Conservation (phyloP, 2,888 invertebrate species). For the Megamerina dolium region DNA sequence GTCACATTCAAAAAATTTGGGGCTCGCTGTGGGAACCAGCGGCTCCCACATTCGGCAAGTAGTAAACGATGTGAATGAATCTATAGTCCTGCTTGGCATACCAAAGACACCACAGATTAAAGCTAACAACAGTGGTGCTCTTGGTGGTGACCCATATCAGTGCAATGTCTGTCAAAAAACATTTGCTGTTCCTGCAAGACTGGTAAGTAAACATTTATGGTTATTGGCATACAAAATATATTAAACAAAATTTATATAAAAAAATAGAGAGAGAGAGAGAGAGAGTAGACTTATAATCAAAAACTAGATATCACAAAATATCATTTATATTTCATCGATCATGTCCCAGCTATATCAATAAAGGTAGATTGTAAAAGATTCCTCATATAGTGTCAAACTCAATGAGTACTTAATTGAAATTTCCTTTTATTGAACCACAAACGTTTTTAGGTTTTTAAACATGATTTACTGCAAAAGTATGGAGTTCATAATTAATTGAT, state of each 20-base stretch:
- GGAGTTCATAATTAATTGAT: no score
- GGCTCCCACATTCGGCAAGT: constrained; percentile 26
- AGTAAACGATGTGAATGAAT: constrained; percentile 33
- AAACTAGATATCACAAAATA: no score
- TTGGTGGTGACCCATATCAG: constrained; percentile 67
- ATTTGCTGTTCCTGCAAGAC: constrained; percentile 81
- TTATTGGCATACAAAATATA: neutral
- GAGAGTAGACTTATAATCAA: no score
- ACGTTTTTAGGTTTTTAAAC: no score
- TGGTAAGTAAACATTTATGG: constrained; percentile 52
- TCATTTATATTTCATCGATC: no score
- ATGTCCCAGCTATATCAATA: no score
- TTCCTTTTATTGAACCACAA: no score
- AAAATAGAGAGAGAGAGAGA: no score
- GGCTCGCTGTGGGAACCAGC: constrained; percentile 18
- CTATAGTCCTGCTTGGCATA: constrained; percentile 32
- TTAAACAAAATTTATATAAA: neutral
- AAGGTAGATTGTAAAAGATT: no score
- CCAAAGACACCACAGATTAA: constrained; percentile 45
- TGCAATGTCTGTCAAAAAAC: constrained; percentile 88
- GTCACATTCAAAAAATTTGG: constrained; percentile 55
- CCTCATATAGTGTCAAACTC: no score
- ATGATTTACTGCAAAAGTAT: no score
- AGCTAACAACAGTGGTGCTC: constrained; percentile 32
- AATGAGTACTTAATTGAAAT: no score